Conservation (phyloP, 2,797 vertebrate species). For the Acrossocheilus wenchowensis region DNA sequence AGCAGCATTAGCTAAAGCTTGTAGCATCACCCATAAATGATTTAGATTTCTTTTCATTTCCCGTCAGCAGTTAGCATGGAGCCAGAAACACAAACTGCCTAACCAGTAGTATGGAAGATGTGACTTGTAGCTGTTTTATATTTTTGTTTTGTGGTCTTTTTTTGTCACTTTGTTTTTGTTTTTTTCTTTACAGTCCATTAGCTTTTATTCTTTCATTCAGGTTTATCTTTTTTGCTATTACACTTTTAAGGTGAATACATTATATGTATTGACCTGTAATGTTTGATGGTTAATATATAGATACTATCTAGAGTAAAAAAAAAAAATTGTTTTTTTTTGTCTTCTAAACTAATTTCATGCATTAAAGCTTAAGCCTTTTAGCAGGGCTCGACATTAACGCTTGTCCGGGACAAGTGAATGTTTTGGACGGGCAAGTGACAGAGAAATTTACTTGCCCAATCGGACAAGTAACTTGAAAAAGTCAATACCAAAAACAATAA, state of each 20-base stretch:
- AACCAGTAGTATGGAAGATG: background rate
- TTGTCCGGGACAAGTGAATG: too few relatives aligned
- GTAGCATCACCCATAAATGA: constrained; percentile 42
- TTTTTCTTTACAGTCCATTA: background rate
- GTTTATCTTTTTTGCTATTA: background rate
- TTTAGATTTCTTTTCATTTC: background rate
- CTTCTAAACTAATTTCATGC: background rate
- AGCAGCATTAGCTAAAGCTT: constrained; percentile 63
- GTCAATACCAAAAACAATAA: too few relatives aligned
- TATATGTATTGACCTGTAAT: background rate
- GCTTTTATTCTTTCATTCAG: too few relatives aligned
- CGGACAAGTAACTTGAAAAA: too few relatives aligned
- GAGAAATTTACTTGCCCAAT: too few relatives aligned
- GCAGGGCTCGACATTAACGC: too few relatives aligned
- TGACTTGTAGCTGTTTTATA: background rate
- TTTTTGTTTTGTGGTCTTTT: background rate
- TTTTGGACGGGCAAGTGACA: too few relatives aligned
- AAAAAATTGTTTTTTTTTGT: background rate
- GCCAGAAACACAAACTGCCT: background rate
- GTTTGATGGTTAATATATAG: background rate
- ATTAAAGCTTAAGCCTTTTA: background rate
- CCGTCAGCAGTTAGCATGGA: background rate
- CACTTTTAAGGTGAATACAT: background rate
- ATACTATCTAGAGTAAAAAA: background rate
- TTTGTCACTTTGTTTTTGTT: background rate